phyloP scores from a whole-genome alignment of 2,113 vertebrate species.

The Dipodomys stephensi region DNA sequence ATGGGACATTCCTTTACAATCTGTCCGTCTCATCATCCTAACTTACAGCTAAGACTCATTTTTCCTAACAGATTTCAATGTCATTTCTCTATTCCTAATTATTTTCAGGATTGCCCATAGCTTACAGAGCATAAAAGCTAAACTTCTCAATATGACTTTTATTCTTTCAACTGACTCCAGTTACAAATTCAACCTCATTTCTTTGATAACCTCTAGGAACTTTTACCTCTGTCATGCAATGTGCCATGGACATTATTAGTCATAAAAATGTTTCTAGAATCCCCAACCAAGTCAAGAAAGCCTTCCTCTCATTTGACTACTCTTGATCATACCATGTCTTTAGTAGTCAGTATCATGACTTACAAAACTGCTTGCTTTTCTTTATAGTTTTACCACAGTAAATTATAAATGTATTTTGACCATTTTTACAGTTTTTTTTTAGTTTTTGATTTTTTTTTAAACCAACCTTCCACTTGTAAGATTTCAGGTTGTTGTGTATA shows the following conservation, averaged over 20 bases:
- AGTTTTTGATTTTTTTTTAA: background rate
- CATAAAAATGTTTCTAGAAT: constrained; percentile 33
- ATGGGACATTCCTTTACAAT: background rate
- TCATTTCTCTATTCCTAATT: constrained; percentile 20
- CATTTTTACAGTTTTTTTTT: background rate
- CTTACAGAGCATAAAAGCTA: constrained; percentile 11
- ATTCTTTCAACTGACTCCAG: constrained; percentile 17
- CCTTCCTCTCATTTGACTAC: background rate
- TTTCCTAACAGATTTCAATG: constrained; percentile 28
- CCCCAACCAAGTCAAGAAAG: background rate
- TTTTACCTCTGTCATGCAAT: background rate
- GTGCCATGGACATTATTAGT: background rate
- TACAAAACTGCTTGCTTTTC: background rate
- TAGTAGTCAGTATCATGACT: background rate
- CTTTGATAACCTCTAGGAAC: background rate
- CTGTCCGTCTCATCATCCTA: background rate
- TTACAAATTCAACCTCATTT: constrained; percentile 18
- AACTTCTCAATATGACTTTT: constrained; percentile 36
- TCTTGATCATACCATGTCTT: background rate
- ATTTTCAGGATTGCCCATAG: background rate
- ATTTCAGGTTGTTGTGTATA: background rate
- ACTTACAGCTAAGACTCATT: background rate
- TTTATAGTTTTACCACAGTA: background rate
- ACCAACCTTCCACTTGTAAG: background rate
- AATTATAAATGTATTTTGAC: background rate